phyloP scores from a whole-genome alignment of 2,888 invertebrate genomes.

The Leptarthrus brevirostris region DNA sequence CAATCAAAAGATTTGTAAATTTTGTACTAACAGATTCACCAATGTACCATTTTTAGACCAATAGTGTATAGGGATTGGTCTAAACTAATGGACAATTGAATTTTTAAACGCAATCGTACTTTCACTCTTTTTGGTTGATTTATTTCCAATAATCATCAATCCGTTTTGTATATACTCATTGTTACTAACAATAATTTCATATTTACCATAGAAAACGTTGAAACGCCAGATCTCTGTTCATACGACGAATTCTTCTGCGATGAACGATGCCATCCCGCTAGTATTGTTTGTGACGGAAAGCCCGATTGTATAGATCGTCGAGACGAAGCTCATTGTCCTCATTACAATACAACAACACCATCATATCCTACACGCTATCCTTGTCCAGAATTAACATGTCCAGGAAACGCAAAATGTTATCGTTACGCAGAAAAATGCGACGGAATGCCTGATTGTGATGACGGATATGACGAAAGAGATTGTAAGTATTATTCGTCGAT shows the following conservation, averaged over 20 bases:
- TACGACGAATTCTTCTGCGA: slow-evolving; percentile 70
- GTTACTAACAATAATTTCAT: slow-evolving; percentile 14
- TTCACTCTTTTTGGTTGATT: too few species aligned
- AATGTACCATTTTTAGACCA: too few species aligned
- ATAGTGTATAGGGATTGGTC: too few species aligned
- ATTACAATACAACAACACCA: slow-evolving; percentile 41
- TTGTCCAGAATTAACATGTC: slow-evolving; percentile 70
- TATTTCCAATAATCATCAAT: too few species aligned
- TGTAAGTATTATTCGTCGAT: slow-evolving; percentile 65
- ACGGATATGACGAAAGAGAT: slow-evolving; percentile 71
- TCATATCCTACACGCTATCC: slow-evolving; percentile 56
- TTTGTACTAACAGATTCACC: too few species aligned
- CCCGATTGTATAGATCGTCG: slow-evolving; percentile 73
- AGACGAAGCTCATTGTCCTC: slow-evolving; percentile 69
- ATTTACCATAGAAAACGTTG: not conserved
- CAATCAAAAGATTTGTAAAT: too few species aligned
- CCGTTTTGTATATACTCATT: too few species aligned
- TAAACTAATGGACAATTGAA: too few species aligned
- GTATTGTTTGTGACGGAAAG: slow-evolving; percentile 73
- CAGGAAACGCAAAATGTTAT: slow-evolving; percentile 68
- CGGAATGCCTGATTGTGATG: slow-evolving; percentile 70
- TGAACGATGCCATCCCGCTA: slow-evolving; percentile 72
- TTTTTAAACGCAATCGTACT: too few species aligned
- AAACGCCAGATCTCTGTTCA: slow-evolving; percentile 60
- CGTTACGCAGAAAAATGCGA: slow-evolving; percentile 70